A percentile compares a stretch with the other conserved stretches of the same genome.
Conservation (phyloP, 2,888 invertebrate species). For the Tinea semifulvella region DNA sequence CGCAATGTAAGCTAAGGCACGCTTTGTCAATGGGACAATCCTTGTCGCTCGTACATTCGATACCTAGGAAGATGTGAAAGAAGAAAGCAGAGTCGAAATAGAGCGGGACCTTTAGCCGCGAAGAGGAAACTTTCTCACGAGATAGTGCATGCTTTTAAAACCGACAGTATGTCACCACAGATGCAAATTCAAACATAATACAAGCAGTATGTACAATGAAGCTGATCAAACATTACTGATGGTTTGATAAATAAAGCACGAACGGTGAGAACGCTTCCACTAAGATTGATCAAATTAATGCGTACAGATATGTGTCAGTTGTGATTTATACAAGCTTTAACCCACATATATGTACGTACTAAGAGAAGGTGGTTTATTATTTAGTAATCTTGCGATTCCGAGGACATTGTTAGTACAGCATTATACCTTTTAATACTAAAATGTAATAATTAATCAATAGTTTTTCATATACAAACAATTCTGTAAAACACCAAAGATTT, state of each 20-base stretch:
- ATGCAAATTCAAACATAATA: constrained; percentile 58
- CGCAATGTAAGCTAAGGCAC: constrained; percentile 89
- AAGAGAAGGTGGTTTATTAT: neutral
- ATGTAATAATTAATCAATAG: too few species aligned
- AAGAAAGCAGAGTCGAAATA: constrained; percentile 70
- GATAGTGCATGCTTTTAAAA: constrained; percentile 73
- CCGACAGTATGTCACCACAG: constrained; percentile 63
- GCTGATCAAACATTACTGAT: constrained; percentile 65
- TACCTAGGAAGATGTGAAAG: constrained; percentile 73
- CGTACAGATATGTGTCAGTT: constrained; percentile 10
- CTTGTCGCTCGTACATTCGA: constrained; percentile 89
- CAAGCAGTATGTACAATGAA: constrained; percentile 73
- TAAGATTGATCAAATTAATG: constrained; percentile 25
- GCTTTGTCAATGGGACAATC: constrained; percentile 93
- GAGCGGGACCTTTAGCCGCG: constrained; percentile 88
- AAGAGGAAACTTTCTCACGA: constrained; percentile 86
- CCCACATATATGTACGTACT: constrained; percentile 6
- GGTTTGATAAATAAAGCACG: constrained; percentile 62
- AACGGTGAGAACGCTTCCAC: constrained; percentile 70
- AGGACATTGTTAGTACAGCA: constrained; percentile 6
- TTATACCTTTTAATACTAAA: neutral
- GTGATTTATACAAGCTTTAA: neutral
- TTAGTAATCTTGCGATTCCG: constrained; percentile 9
- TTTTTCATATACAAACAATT: neutral
- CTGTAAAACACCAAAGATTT: neutral